Percentiles rank a stretch among this genome's conserved stretches.
Evolutionary conservation across 2,888 invertebrate genomes (phyloP).

Genomic region (Dryadula phaetusa): DNA sequence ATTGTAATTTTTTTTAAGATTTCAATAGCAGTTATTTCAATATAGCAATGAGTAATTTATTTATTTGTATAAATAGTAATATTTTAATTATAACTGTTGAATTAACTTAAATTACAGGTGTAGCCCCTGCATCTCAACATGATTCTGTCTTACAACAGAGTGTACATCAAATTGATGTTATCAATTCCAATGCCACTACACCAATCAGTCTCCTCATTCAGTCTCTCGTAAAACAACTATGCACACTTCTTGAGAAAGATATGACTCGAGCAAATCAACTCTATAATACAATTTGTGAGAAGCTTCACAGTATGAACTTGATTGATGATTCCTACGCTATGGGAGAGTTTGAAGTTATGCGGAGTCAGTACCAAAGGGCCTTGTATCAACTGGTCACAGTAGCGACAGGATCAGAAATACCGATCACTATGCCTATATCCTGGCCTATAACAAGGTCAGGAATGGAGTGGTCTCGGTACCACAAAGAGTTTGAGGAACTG

Average conservation of each 20-base stretch:
- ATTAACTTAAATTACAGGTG: slow-evolving; percentile 64
- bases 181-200: slow-evolving; percentile 76
- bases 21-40: no score
- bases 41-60: no score
- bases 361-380: slow-evolving; percentile 87
- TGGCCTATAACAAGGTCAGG: slow-evolving; percentile 83
- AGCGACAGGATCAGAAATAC: slow-evolving; percentile 82
- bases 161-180: slow-evolving; percentile 69
- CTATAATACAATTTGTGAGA: slow-evolving; percentile 87
- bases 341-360: slow-evolving; percentile 88
- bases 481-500: slow-evolving; percentile 88
- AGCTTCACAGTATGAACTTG: slow-evolving; percentile 87
- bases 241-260: slow-evolving; percentile 86
- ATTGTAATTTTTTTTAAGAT: no score
- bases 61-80: no score
- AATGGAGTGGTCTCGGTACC: slow-evolving; percentile 87
- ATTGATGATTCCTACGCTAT: slow-evolving; percentile 88
- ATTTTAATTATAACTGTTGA: no score
- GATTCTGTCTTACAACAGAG: slow-evolving; percentile 68
- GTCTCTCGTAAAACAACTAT: slow-evolving; percentile 88
- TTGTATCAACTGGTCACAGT: slow-evolving; percentile 86
- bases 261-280: slow-evolving; percentile 82
- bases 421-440: slow-evolving; percentile 73
- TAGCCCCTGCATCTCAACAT: slow-evolving; percentile 61
- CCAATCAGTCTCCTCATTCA: slow-evolving; percentile 88